Conservation (phyloP, 2,113 vertebrate species). For the Megatriorchis doriae region DNA sequence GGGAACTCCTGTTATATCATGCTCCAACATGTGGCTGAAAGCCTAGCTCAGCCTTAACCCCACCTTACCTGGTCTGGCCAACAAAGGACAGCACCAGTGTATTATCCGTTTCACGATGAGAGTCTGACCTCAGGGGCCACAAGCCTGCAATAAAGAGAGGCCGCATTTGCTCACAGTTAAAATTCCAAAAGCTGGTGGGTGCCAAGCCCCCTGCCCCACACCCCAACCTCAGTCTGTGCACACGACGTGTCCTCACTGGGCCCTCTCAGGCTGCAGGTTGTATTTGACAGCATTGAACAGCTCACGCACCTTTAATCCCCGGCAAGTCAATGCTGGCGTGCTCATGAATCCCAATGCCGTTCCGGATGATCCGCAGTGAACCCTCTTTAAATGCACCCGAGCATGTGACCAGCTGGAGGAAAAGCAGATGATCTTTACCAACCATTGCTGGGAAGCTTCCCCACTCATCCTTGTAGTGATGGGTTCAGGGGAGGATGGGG, state of each 20-base stretch:
- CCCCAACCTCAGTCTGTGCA: neutral
- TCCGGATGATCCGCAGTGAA: slow-evolving; percentile 94
- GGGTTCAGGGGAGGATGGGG: neutral
- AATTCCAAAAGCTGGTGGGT: neutral
- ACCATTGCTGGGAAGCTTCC: neutral
- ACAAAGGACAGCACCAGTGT: slow-evolving; percentile 96
- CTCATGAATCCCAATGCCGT: slow-evolving; percentile 97
- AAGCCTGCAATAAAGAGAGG: slow-evolving; percentile 74
- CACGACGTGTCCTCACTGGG: accelerated
- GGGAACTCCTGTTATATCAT: neutral
- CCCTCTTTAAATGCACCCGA: slow-evolving; percentile 98
- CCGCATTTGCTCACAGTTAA: neutral
- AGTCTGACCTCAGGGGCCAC: slow-evolving; percentile 93
- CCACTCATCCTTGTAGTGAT: accelerated
- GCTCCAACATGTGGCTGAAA: accelerated
- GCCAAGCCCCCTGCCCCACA: too few species aligned
- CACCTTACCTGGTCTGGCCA: slow-evolving; percentile 91
- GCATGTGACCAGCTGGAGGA: slow-evolving; percentile 90
- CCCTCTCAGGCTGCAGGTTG: neutral
- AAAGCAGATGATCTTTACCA: neutral
- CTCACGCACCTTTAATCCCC: slow-evolving; percentile 88
- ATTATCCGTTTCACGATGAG: slow-evolving; percentile 89
- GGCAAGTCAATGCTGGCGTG: slow-evolving; percentile 98
- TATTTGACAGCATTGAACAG: neutral
- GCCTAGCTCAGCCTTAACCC: neutral